Conservation (phyloP, 2,888 invertebrate species). For the Oxytorus armatus region DNA sequence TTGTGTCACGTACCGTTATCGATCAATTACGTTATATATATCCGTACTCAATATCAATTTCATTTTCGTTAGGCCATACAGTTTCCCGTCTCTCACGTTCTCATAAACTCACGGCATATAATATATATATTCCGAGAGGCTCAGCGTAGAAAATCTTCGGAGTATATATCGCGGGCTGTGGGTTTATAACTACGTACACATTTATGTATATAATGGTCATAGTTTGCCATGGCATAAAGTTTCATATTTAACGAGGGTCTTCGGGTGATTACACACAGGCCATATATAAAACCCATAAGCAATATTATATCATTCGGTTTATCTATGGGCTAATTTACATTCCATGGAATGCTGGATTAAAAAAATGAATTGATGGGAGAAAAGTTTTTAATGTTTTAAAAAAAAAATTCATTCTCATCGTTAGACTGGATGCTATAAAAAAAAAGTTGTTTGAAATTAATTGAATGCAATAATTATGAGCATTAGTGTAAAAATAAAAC, state of each 20-base stretch:
- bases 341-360: too few species aligned
- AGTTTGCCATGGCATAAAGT: constrained; percentile 46
- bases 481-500: too few species aligned
- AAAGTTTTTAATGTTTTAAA: too few species aligned
- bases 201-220: constrained; percentile 18
- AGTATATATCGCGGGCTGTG: too few species aligned
- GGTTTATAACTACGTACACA: constrained; percentile 16
- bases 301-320: too few species aligned
- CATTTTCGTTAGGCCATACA: constrained; percentile 55
- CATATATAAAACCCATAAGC: too few species aligned
- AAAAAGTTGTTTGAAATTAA: not conserved
- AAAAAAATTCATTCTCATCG: too few species aligned
- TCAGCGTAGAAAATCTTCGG: constrained; percentile 28
- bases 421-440: too few species aligned
- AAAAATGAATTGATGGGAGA: too few species aligned
- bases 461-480: not conserved
- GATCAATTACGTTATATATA: constrained; percentile 47
- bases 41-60: constrained; percentile 56
- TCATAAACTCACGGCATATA: constrained; percentile 54
- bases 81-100: constrained; percentile 32
- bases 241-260: constrained; percentile 40
- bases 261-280: constrained; percentile 10
- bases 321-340: too few species aligned
- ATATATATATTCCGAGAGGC: too few species aligned
- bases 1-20: constrained; percentile 48